Conservation (phyloP, 23 tunicate genomes). For the Styela clava region DNA sequence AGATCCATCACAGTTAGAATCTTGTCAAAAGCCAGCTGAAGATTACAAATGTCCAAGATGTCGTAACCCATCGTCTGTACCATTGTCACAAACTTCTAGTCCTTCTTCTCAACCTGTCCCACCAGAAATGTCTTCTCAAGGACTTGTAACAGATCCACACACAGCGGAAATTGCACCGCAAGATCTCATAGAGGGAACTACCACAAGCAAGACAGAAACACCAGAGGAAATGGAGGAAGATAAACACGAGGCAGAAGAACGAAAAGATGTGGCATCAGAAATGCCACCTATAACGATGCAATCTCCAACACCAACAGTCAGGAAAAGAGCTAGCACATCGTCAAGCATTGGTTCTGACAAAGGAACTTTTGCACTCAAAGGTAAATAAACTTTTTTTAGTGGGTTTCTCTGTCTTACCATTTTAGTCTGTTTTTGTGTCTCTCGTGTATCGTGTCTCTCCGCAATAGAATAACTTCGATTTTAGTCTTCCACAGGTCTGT, state of each 20-base stretch:
- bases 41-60: slow-evolving; percentile 72
- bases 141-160: background rate
- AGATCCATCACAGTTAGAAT: slow-evolving; percentile 47
- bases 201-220: background rate
- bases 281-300: slow-evolving; percentile 3
- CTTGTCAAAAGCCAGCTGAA: slow-evolving; percentile 33
- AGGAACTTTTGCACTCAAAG: slow-evolving; percentile 23
- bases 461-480: background rate
- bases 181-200: too few relatives aligned
- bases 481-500: slow-evolving; percentile 11
- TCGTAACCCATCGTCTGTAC: slow-evolving; percentile 31
- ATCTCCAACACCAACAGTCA: background rate
- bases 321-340: slow-evolving; percentile 31
- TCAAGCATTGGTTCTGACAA: slow-evolving; percentile 29
- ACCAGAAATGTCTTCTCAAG: background rate
- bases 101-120: background rate
- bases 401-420: too few relatives aligned
- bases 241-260: slow-evolving; percentile 6
- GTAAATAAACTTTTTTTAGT: background rate
- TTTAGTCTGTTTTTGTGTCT: too few relatives aligned
- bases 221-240: slow-evolving; percentile 11
- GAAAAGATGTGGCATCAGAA: background rate
- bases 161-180: background rate
- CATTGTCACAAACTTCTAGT: background rate
- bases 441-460: too few relatives aligned